Base-by-base conservation (phyloP, 2,113 vertebrate genomes). In the Garra rufa region DNA sequence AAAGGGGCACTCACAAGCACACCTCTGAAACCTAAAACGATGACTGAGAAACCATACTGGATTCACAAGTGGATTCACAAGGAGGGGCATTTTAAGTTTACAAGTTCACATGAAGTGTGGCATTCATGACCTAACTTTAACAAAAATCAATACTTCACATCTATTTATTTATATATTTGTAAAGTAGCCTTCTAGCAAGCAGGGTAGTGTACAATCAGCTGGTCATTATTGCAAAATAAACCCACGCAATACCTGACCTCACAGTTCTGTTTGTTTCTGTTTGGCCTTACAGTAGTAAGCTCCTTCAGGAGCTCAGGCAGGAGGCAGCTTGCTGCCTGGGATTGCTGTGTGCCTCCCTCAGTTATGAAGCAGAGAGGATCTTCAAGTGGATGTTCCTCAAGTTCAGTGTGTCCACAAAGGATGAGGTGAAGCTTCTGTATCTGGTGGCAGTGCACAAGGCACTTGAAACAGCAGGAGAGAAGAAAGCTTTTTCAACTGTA, bases 381-480 rank as follows among this genome's bases (percentile, higher is more conserved):
- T 99, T 99, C 94, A 99, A 98, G 91, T 99, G 98, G 98, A 96
- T 99, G 92, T 99, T 99, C 91, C 93, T 94, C 88, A 99, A 99
- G 95, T 96, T 99, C 92, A 96, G 94, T 75, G 95, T 96, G 52
- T 96, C 96, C 89, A 91, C 94, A 83, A 98, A 99, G 85, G 98
- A 99, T 87, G 98, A 99, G 94, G 97, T 98, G 89, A 99, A 98
- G 93, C 94, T 98, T 85, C 94, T 99, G 89, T 98, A 96, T 91
- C 95, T 99, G 92, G 95, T 97, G 93, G 97, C 97, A 65, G 95
- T 96, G 43, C 97, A 99, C 94, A 96, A 95, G 82, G 97, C 97
- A 50, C 88, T 99, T 85, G 98, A 99, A 95, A 96, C 96, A 73
- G 98, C 96, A 26, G 98, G 98, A 75, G 98, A 99, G 92, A 98